These are phyloP conservation scores for Diachasmimorpha longicaudata DNA, from an alignment of 1,140 invertebrate genomes.

Conservation along the genomic window DNA sequence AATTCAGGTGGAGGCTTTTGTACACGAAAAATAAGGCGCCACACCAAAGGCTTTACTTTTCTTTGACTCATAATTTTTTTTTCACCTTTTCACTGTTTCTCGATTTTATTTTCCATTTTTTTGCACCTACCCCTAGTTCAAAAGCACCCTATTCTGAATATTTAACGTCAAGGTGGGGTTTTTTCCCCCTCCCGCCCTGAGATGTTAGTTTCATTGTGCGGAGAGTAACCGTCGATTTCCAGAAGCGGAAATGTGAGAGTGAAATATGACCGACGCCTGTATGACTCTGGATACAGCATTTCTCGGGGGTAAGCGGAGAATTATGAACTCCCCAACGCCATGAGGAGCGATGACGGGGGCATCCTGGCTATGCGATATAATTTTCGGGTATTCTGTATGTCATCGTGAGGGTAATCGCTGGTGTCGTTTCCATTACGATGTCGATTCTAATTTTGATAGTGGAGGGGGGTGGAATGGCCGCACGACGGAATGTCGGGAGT, in stretches of 20 bases:
- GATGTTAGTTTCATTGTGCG: slow-evolving; percentile 36
- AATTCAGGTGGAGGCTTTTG: neutral
- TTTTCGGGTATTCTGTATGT: neutral
- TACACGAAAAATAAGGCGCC: neutral
- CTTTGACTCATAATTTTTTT: neutral
- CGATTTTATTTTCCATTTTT: neutral
- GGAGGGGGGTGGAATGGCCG: neutral
- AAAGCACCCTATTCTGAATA: neutral
- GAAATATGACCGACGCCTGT: neutral
- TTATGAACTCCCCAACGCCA: neutral
- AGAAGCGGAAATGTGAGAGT: neutral
- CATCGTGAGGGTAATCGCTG: neutral
- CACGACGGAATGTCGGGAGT: neutral
- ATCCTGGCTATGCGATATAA: slow-evolving; percentile 29
- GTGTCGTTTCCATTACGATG: neutral
- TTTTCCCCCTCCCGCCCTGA: slow-evolving; percentile 24
- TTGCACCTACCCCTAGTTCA: neutral
- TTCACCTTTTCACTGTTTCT: neutral
- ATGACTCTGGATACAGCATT: neutral
- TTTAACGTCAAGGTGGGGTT: neutral
- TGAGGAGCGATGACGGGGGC: slow-evolving; percentile 2
- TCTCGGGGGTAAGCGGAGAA: neutral
- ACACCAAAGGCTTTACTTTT: neutral
- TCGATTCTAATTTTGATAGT: neutral
- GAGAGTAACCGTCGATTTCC: neutral